Evolutionary conservation across 2,113 vertebrate genomes (phyloP).

Genomic region (Vidua macroura): DNA sequence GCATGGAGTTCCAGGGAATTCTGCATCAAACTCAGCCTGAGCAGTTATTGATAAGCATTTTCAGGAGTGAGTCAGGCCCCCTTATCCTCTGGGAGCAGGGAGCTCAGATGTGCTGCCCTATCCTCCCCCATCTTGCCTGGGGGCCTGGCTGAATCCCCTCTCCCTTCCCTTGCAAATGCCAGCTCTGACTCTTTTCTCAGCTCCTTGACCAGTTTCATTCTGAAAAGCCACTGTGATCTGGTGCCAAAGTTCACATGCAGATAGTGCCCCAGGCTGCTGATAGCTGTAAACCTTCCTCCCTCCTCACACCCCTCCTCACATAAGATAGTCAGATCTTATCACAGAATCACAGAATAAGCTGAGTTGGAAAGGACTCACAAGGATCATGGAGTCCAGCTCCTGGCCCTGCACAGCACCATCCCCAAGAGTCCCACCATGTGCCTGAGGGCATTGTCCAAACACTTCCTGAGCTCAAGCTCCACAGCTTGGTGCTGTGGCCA

Average conservation of each 20-base stretch:
- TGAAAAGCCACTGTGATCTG: not conserved
- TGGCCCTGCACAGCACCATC: not conserved
- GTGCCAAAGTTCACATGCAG: not conserved
- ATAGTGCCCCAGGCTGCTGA: not conserved
- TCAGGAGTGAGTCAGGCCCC: not conserved
- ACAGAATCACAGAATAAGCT: not conserved
- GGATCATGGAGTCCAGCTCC: not conserved
- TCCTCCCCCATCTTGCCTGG: rapidly evolving
- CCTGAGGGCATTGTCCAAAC: not conserved
- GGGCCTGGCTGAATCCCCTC: not conserved
- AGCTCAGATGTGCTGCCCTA: not conserved
- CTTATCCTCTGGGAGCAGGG: not conserved
- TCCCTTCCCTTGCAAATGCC: not conserved
- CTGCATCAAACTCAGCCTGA: not conserved
- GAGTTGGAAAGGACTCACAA: not conserved
- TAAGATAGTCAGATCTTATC: not conserved
- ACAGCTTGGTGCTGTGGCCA: not conserved
- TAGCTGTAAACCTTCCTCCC: not conserved
- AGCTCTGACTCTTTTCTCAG: not conserved
- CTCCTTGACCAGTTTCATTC: not conserved
- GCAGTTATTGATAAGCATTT: not conserved
- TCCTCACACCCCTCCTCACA: not conserved
- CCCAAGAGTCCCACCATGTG: rapidly evolving
- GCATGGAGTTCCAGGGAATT: not conserved
- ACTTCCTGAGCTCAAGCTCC: not conserved